phyloP scores from a whole-genome alignment of 1,140 invertebrate genomes.

The Bicyclus anynana region DNA sequence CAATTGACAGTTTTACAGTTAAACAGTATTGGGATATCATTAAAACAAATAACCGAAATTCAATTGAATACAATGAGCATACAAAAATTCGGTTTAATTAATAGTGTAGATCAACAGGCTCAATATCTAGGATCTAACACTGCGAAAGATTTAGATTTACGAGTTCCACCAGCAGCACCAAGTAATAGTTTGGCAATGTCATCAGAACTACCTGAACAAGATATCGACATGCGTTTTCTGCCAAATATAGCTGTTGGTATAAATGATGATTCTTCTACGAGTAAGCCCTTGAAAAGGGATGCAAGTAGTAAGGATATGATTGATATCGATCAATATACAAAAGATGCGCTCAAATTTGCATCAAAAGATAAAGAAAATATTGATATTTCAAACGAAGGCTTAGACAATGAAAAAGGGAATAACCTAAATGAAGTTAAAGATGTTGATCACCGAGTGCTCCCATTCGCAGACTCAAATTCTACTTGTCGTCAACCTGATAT shows the following conservation, averaged over 20 bases:
- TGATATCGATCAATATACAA: constrained; percentile 75
- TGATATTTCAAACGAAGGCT: constrained; percentile 63
- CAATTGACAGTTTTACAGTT: constrained; percentile 78
- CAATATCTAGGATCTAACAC: constrained; percentile 37
- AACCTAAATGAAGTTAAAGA: constrained; percentile 71
- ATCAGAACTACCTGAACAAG: constrained; percentile 60
- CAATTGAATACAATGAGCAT: constrained; percentile 78
- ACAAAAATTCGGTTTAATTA: constrained; percentile 76
- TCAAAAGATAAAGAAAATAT: constrained; percentile 70
- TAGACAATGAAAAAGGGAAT: constrained; percentile 50
- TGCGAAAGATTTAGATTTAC: constrained; percentile 70
- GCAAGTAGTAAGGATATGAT: constrained; percentile 61
- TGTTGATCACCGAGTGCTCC: constrained; percentile 73
- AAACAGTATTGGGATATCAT: constrained; percentile 77
- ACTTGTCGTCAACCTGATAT: constrained; percentile 33
- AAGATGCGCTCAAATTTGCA: constrained; percentile 75
- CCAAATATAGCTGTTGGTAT: constrained; percentile 31
- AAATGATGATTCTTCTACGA: constrained; percentile 39
- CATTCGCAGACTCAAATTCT: constrained; percentile 60
- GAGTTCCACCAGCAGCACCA: constrained; percentile 55
- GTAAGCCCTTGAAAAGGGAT: constrained; percentile 37
- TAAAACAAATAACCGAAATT: constrained; percentile 79
- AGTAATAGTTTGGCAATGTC: constrained; percentile 37
- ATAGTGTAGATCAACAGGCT: constrained; percentile 48
- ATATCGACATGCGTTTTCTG: constrained; percentile 78